These are phyloP conservation scores for Hybognathus amarus DNA, from an alignment of 2,797 vertebrate genomes.

Conservation along the genomic window DNA sequence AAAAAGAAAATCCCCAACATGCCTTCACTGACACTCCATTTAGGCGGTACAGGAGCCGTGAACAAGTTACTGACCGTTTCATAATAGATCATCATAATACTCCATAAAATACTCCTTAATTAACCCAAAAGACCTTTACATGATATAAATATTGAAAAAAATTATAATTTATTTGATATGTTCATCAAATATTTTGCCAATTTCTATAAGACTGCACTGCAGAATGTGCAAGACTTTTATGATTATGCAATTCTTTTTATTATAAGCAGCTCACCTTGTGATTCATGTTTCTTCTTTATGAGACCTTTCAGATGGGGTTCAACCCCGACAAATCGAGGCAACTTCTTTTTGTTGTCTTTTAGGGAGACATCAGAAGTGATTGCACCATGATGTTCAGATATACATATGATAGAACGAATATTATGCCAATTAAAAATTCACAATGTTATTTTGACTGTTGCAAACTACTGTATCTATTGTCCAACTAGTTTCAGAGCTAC, in stretches of 20 bases:
- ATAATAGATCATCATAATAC: too few species aligned
- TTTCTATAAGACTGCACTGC: background rate
- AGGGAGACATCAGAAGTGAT: conserved; percentile 19
- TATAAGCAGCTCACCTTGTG: conserved; percentile 41
- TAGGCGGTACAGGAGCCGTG: background rate
- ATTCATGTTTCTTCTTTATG: background rate
- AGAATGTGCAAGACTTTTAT: background rate
- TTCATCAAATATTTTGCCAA: background rate
- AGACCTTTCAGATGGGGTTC: conserved; percentile 17
- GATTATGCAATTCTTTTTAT: background rate
- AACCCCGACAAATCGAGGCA: background rate
- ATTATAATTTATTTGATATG: background rate
- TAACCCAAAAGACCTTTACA: background rate
- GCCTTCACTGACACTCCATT: background rate
- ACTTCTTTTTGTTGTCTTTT: conserved; percentile 53
- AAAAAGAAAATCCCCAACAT: conserved; percentile 14
- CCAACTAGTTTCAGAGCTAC: background rate
- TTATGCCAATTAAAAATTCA: background rate
- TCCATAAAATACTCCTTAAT: too few species aligned
- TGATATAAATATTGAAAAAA: background rate
- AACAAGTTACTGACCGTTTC: background rate
- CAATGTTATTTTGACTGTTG: background rate
- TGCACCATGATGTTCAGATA: background rate
- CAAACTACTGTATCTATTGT: background rate
- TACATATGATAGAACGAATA: background rate